A percentile compares a stretch with the other conserved stretches of the same genome.
These are phyloP conservation scores for Dinocampus coccinellae DNA, from an alignment of 2,888 invertebrate genomes.

Conservation along the genomic window DNA sequence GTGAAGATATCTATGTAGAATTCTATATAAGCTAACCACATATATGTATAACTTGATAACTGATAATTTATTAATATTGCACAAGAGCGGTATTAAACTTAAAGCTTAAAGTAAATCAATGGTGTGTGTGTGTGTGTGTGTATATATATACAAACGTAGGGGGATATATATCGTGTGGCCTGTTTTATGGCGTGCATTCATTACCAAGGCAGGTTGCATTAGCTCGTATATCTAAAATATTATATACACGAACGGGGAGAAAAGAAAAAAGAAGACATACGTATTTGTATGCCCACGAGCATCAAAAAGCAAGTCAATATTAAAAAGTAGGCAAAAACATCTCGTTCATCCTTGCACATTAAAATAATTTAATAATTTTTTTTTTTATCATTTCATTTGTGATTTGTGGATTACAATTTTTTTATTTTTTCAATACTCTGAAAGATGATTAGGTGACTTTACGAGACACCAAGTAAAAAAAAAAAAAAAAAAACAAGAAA, in stretches of 20 bases:
- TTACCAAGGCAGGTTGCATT: conserved; percentile 64
- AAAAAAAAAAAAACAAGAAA: conserved; percentile 31
- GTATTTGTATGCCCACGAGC: background rate
- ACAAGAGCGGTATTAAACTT: conserved; percentile 56
- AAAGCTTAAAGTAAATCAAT: conserved; percentile 63
- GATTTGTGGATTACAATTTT: background rate
- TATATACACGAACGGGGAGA: conserved; percentile 2
- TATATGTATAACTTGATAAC: conserved; percentile 62
- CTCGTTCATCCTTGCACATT: background rate
- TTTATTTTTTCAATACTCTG: conserved; percentile 37
- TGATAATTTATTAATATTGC: conserved; percentile 67
- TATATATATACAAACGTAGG: too few species aligned
- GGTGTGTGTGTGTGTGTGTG: too few species aligned
- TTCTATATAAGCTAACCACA: background rate
- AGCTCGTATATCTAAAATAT: conserved; percentile 65
- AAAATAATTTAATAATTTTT: background rate
- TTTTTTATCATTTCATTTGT: background rate
- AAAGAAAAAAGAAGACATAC: conserved; percentile 13
- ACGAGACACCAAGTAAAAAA: too few species aligned
- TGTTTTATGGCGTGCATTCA: conserved; percentile 68
- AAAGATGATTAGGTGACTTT: conserved; percentile 54
- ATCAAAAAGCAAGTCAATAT: background rate
- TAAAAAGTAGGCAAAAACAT: background rate
- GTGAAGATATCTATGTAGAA: conserved; percentile 16
- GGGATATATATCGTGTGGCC: conserved; percentile 48